Evolutionary conservation across 1,140 invertebrate species (phyloP), one percentile per base, ranked within the genome.

Genomic region (Atta colombica): DNA sequence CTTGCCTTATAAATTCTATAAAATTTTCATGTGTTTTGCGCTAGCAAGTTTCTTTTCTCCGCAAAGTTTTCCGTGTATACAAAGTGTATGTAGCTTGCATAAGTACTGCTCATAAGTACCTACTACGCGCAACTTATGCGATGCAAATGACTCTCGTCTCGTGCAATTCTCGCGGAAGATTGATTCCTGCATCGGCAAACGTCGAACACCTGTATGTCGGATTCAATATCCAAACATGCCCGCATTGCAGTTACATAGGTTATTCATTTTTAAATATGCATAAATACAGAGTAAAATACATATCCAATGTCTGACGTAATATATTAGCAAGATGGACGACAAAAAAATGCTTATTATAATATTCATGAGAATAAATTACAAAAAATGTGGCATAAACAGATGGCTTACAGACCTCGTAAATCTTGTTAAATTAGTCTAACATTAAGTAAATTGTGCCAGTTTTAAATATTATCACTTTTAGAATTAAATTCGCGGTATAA

Each of bases 71-170:
- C 3, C 25, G 35, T 6, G 10, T 25, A 58, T 81, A n/a, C 21
- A 60, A 71, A 60, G 49, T 1, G 18, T 58, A 28, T 25, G 18
- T 18, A 12, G 18, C 12, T 74, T 82, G 68, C 25, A 61, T 61
- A 61, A 82, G 53, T 74, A 72, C 7, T 60, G 39, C 10, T 45
- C 25, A 61, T 61, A 61, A 82, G 53, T 74, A 72, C 7, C 45
- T 45, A 81, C 35, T 58, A 5, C 66, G 53, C 12, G 21, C 18
- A 65, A 65, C 77, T 66, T 35, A 65, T 45, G n/a, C 49, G 49
- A 77, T 80, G 66, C 78, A 82, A 82, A 82, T 74, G 55, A 61
- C 14, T 82, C 66, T 35, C 6, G 51, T 45, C 31, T 39, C 51
- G 21, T 72, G 35, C 12, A 74, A 51, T 84, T 10, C 12, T 25